These are phyloP conservation scores for Eciton burchellii DNA, from an alignment of 1,140 invertebrate species.

Conservation along the genomic window DNA sequence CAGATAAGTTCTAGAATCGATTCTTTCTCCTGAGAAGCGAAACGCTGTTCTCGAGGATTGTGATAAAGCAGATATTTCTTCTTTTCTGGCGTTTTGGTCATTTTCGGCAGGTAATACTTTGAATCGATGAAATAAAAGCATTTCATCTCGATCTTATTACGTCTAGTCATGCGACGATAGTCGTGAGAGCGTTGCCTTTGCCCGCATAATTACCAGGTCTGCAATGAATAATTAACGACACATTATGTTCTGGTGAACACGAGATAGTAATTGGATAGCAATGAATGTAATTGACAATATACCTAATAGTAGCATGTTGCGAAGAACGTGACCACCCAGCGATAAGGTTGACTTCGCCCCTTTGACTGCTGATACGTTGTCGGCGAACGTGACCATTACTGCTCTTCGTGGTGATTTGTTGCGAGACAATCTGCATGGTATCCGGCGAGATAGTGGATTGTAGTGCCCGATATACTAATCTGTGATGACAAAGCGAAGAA, in stretches of 20 bases:
- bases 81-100: not conserved
- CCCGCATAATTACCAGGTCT: slow-evolving; percentile 76
- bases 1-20: not conserved
- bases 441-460: slow-evolving; percentile 81
- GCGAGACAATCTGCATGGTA: slow-evolving; percentile 76
- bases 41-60: not conserved
- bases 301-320: slow-evolving; percentile 83
- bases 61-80: not conserved
- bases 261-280: slow-evolving; percentile 15
- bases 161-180: slow-evolving; percentile 79
- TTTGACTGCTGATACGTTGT: slow-evolving; percentile 74
- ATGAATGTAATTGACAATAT: slow-evolving; percentile 17
- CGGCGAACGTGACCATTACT: slow-evolving; percentile 69
- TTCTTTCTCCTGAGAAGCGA: no score
- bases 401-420: slow-evolving; percentile 66
- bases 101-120: not conserved
- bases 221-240: slow-evolving; percentile 55
- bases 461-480: slow-evolving; percentile 79
- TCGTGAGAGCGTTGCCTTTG: slow-evolving; percentile 80
- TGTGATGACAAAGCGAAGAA: slow-evolving; percentile 52
- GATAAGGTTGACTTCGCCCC: slow-evolving; percentile 78
- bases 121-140: slow-evolving; percentile 16
- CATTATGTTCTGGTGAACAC: not conserved
- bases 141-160: slow-evolving; percentile 6
- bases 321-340: slow-evolving; percentile 83